Evolutionary conservation across 2,797 vertebrate genomes (phyloP), one percentile per base, ranked within the genome.

Genomic region (Prunella strophiata): DNA sequence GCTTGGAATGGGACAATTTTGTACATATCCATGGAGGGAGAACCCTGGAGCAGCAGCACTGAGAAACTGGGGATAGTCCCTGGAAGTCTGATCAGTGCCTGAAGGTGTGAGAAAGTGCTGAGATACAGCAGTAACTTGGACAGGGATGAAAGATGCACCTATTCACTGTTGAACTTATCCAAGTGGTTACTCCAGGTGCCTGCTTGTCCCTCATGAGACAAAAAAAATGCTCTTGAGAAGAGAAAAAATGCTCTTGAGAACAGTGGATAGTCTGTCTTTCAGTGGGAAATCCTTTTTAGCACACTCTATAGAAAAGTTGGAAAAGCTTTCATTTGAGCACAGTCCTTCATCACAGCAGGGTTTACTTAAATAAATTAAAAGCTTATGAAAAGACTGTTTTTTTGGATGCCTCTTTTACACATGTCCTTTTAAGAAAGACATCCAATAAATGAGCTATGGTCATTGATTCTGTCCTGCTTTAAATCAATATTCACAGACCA

Each of bases 281-380:
- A 63, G 4, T 26, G n/a, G 16, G 66, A 75, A 91, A 90, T 40
- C 22, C 9, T 59, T 63, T 89, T 62, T 8, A 73, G 8, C 17
- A 13, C 42, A 16, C 8, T 52, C n/a, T 62, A 2, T 25, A 32
- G 65, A 66, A 58, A 81, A n/a, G 4, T 0, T 45, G 38, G 50
- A 84, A 87, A 73, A 81, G 18, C 23, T 65, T 47, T 58, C 1
- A 0, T 61, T 68, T 23, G 50, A 62, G 43, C 38, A 67, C 20
- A 77, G 29, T 58, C 15, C 16, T 81, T 19, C 19, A 26, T n/a
- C 55, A 84, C n/a, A 16, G 7, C 10, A 58, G 16, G 26, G 14
- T 52, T 86, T 84, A 51, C 27, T 86, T 85, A 82, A 75, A 78
- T 45, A 67, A 74, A 85, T 62, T 23, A 73, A 95, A 89, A 93